phyloP scores from a whole-genome alignment of 2,113 vertebrate species.

The Nycticryphes semicollaris region DNA sequence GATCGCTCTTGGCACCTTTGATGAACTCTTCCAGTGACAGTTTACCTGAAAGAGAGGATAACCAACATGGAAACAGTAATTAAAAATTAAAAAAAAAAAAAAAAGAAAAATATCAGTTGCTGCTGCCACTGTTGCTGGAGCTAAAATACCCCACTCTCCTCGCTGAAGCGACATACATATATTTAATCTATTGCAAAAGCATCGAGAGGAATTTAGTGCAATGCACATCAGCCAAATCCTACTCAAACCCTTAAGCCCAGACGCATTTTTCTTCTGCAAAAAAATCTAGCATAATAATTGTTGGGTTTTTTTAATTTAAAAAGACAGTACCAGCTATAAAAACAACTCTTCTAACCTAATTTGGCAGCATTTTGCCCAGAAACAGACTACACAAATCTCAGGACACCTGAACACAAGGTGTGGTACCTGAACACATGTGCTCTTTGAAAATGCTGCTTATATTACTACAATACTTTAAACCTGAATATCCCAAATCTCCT shows the following conservation, averaged over 20 bases:
- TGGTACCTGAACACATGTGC: not conserved
- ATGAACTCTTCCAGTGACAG: slow-evolving; percentile 86
- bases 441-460: not conserved
- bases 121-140: not conserved
- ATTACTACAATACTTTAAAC: not conserved
- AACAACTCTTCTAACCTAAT: not conserved
- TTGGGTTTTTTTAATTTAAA: not conserved
- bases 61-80: not conserved
- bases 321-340: not conserved
- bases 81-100: not conserved
- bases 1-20: slow-evolving; percentile 88
- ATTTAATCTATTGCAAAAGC: slow-evolving; percentile 4
- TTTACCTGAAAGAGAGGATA: slow-evolving; percentile 71
- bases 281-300: slow-evolving; percentile 1
- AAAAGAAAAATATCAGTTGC: not conserved
- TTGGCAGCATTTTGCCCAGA: not conserved
- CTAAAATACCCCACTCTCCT: not conserved
- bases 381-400: not conserved
- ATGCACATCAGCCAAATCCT: slow-evolving; percentile 28
- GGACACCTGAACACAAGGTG: not conserved
- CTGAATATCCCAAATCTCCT: not conserved
- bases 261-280: slow-evolving; percentile 28
- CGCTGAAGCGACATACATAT: not conserved
- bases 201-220: not conserved
- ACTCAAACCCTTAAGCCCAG: slow-evolving; percentile 45